Base-by-base conservation (phyloP, 1,140 invertebrate species). In the Scaptodrosophila lebanonensis region DNA sequence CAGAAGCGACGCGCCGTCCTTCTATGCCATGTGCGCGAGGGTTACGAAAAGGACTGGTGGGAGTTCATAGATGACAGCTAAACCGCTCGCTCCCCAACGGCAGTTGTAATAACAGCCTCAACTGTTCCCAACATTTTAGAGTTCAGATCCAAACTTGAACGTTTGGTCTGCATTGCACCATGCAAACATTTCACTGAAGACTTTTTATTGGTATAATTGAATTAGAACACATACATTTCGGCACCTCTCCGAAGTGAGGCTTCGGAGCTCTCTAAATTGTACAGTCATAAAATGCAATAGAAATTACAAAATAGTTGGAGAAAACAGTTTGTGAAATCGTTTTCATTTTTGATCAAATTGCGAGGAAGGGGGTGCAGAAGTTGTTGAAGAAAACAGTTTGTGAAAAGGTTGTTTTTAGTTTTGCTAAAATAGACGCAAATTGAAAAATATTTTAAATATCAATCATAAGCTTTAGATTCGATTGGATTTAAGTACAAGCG, bases 11-110 rank as follows among this genome's bases (percentile, higher is more conserved):
- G 97, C 52, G 95, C 96, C 89, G 96, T 97, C 54, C 89, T 99
- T 27, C 88, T 99, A 45, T 94, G 97, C 86, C 97, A 99, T 88
- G 97, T 99, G 9, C 93, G 98, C 79, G 97, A 99, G 90, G 98
- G 97, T 30, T 98, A 99, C 87, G 97, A 99, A 86, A 98, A 97
- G 88, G 97, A 99, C 82, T 95, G 95, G 92, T 99, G 97, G 98
- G 95, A 97, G 58, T 97, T 96, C 83, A 94, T 91, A 84, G 93
- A 94, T 8, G 38, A 4, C n/a, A 11, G 3, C 32, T 35, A 35
- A 35, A n/a, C n/a, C n/a, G n/a, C n/a, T n/a, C n/a, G n/a, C n/a
- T n/a, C n/a, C n/a, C n/a, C n/a, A n/a, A n/a, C n/a, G n/a, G n/a
- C n/a, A n/a, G n/a, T n/a, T n/a, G n/a, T n/a, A n/a, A n/a, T 79